Conservation (phyloP, 2,113 vertebrate species). For the Meles meles region DNA sequence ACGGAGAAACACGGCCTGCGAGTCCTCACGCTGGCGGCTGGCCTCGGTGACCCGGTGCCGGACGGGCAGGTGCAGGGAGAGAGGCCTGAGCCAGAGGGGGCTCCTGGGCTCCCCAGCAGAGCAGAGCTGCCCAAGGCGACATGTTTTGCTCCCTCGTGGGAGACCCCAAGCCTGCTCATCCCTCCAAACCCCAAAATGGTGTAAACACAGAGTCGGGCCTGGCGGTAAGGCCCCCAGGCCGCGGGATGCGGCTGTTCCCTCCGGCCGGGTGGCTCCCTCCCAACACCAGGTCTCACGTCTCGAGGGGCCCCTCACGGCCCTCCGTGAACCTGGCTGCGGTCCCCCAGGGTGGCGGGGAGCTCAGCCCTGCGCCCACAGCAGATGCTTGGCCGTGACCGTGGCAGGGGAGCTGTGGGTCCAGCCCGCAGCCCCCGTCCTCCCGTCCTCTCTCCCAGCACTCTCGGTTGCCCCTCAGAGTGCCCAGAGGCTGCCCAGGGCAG, state of each 20-base stretch:
- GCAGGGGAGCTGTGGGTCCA: background rate
- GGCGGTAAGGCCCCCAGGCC: background rate
- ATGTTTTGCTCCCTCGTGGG: background rate
- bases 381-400: background rate
- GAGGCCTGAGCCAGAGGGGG: fast-evolving
- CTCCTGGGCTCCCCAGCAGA: background rate
- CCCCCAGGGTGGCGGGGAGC: background rate
- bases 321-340: background rate
- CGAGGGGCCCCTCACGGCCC: fast-evolving
- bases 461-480: background rate
- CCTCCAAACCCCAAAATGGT: background rate
- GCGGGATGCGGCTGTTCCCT: background rate
- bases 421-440: background rate
- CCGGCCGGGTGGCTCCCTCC: background rate
- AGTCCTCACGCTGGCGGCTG: background rate
- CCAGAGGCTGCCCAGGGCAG: background rate
- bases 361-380: background rate
- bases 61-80: background rate
- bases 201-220: background rate
- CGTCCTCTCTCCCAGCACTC: background rate
- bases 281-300: background rate
- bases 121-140: background rate
- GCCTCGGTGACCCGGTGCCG: background rate
- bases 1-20: background rate
- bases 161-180: no score